phyloP scores from a whole-genome alignment of 2,888 invertebrate species.

The Acrobasis repandana region DNA sequence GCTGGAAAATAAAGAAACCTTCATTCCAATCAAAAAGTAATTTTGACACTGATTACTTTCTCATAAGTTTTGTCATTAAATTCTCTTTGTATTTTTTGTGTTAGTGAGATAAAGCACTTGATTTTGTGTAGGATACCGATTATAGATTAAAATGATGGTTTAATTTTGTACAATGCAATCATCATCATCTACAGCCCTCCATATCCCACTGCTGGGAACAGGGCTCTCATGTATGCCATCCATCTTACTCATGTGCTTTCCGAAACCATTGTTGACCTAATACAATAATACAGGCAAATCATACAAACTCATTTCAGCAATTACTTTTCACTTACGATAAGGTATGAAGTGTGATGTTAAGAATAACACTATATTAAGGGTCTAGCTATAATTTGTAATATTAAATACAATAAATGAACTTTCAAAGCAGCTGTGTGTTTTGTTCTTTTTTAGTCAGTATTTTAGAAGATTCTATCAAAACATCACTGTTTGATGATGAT shows the following conservation, averaged over 20 bases:
- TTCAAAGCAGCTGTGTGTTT: not conserved
- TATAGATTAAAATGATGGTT: too few relatives aligned
- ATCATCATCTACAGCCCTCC: too few relatives aligned
- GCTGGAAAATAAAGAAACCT: conserved; percentile 83
- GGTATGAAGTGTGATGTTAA: not conserved
- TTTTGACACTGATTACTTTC: not conserved
- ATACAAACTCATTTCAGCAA: not conserved
- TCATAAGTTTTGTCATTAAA: too few relatives aligned
- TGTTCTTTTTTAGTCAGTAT: not conserved
- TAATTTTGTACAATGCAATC: too few relatives aligned
- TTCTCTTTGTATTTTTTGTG: too few relatives aligned
- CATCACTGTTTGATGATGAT: too few relatives aligned
- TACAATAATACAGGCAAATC: too few relatives aligned
- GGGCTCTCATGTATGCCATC: too few relatives aligned
- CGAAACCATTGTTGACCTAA: too few relatives aligned
- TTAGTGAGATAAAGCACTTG: not conserved
- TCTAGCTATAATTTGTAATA: conserved; percentile 12
- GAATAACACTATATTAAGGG: not conserved
- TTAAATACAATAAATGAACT: conserved; percentile 15
- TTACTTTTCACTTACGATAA: not conserved
- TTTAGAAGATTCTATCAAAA: too few relatives aligned
- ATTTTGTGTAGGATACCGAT: not conserved
- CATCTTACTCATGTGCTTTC: too few relatives aligned
- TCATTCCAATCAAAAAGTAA: not conserved
- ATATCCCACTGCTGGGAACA: too few relatives aligned